Evolutionary conservation across 2,797 vertebrate genomes (phyloP).

Genomic region (Pteropus rufus): DNA sequence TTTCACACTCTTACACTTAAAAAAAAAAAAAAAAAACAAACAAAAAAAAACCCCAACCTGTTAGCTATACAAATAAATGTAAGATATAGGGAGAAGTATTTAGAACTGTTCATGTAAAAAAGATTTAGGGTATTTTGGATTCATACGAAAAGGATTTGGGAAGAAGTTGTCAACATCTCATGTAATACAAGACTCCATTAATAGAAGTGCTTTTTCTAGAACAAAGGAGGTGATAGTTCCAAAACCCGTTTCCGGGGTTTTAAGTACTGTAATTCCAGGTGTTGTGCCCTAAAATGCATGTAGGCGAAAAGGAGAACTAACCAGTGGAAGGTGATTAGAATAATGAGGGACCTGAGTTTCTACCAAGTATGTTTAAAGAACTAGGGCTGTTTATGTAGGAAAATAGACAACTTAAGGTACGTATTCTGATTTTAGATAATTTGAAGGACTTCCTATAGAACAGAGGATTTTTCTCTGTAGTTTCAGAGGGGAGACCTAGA

Average conservation of each 20-base stretch:
- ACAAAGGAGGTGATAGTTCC: neutral
- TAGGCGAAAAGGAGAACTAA: neutral
- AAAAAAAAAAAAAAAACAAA: neutral
- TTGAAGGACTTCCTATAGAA: neutral
- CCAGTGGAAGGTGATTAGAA: neutral
- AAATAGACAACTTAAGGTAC: neutral
- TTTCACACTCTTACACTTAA: neutral
- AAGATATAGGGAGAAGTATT: neutral
- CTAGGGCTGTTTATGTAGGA: neutral
- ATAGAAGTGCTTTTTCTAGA: neutral
- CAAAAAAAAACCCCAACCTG: neutral
- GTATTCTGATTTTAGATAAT: neutral
- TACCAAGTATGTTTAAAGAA: neutral
- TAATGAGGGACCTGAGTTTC: neutral
- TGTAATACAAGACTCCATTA: neutral
- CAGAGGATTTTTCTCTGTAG: neutral
- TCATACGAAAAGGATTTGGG: neutral
- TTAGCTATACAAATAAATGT: neutral
- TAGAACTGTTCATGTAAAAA: neutral
- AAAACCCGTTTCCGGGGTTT: neutral
- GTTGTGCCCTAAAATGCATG: neutral
- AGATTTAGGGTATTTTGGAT: neutral
- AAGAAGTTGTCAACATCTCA: neutral
- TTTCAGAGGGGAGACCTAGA: neutral
- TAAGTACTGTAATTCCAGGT: neutral